phyloP scores from a whole-genome alignment of 2,113 vertebrate species.

The Chloebia gouldiae region DNA sequence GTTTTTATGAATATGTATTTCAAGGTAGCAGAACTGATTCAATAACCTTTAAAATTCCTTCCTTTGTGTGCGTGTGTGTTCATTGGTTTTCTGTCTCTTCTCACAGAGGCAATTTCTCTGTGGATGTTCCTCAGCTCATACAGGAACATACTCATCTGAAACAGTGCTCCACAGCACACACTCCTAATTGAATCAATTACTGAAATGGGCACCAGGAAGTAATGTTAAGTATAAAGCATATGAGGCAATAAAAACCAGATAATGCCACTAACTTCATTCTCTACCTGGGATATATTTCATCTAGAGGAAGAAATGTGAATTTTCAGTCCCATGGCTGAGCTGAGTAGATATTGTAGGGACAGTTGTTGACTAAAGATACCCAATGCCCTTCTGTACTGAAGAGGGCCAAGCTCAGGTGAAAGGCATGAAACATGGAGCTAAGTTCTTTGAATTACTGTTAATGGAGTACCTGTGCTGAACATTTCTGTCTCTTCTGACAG shows the following conservation, averaged over 20 bases:
- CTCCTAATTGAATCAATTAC: not conserved
- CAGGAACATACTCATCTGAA: not conserved
- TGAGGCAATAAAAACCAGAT: not conserved
- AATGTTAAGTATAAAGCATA: not conserved
- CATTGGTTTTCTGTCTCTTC: not conserved
- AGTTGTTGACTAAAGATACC: not conserved
- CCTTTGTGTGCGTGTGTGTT: not conserved
- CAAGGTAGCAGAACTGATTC: constrained; percentile 10
- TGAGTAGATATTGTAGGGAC: not conserved
- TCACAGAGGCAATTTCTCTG: not conserved
- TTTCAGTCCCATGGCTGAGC: not conserved
- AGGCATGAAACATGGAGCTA: not conserved
- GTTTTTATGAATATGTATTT: constrained; percentile 21
- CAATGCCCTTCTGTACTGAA: not conserved
- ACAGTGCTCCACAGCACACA: not conserved
- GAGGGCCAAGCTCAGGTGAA: not conserved
- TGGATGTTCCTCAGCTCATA: not conserved
- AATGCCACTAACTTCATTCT: not conserved
- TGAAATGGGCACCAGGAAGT: not conserved
- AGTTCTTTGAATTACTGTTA: not conserved
- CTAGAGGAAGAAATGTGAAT: not conserved
- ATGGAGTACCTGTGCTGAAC: not conserved
- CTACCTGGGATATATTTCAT: not conserved
- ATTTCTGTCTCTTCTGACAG: not conserved
- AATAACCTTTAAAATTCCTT: not conserved